Percentiles rank a stretch among this genome's conserved stretches.
phyloP scores from a whole-genome alignment of 2,113 vertebrate species.

The Brachyhypopomus occidentalis region DNA sequence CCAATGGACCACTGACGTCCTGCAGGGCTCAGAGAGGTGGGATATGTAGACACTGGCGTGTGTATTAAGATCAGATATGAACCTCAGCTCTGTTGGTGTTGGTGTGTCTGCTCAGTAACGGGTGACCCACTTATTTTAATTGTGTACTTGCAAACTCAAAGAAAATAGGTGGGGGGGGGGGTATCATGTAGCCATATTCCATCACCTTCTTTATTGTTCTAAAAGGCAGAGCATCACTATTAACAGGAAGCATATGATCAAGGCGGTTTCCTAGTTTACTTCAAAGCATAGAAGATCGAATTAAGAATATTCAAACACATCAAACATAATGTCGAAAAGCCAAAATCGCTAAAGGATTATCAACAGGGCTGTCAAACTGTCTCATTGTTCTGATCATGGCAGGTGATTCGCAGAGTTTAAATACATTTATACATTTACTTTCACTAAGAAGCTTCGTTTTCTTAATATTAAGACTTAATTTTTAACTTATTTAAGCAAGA shows the following conservation, averaged over 20 bases:
- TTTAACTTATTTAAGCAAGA: too few relatives aligned
- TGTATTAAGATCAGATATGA: conserved; percentile 61
- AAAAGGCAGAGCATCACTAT: conserved; percentile 68
- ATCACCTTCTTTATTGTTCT: conserved; percentile 59
- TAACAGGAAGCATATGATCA: conserved; percentile 71
- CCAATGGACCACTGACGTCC: conserved; percentile 44
- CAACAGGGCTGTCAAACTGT: too few relatives aligned
- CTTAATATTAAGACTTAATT: too few relatives aligned
- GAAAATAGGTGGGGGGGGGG: conserved; percentile 56
- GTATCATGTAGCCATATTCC: conserved; percentile 69
- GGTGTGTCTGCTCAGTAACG: conserved; percentile 68
- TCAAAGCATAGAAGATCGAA: conserved; percentile 73
- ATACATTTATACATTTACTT: too few relatives aligned
- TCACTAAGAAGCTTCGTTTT: too few relatives aligned
- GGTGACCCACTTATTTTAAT: conserved; percentile 80
- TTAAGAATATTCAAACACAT: conserved; percentile 62
- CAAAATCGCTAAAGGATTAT: conserved; percentile 13
- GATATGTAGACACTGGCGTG: conserved; percentile 49
- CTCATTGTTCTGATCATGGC: too few relatives aligned
- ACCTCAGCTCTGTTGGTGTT: conserved; percentile 57
- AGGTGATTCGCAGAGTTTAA: too few relatives aligned
- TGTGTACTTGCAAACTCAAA: conserved; percentile 75
- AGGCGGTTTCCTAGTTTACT: conserved; percentile 62
- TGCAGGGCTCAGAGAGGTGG: conserved; percentile 52
- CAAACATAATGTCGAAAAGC: conserved; percentile 40